Conservation (phyloP, 1,140 invertebrate genomes). For the Fragariocoptes setiger region DNA sequence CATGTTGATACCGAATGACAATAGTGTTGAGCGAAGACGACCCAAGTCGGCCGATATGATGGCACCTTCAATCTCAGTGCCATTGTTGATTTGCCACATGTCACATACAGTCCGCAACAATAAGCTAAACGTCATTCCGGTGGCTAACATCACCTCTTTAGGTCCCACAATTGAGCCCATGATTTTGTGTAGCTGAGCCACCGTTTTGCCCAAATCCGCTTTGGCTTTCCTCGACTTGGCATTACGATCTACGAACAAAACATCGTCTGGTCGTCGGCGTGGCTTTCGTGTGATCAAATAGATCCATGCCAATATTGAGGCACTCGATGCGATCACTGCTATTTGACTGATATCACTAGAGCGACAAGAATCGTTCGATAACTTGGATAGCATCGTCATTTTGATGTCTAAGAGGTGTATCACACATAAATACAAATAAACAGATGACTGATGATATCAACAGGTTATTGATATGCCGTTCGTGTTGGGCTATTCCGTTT, state of each 20-base stretch:
- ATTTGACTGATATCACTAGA: no score
- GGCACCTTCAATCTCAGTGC: constrained; percentile 68
- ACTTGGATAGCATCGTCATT: no score
- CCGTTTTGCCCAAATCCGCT: neutral
- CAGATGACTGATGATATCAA: no score
- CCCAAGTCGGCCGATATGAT: constrained; percentile 48
- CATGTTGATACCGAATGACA: constrained; percentile 15
- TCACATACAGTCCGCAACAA: constrained; percentile 67
- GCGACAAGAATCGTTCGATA: no score
- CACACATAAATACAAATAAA: no score
- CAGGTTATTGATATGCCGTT: no score
- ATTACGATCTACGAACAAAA: neutral
- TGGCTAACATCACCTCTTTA: neutral
- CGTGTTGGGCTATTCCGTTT: no score
- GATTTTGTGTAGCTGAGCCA: neutral
- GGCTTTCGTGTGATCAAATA: neutral
- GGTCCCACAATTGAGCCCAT: constrained; percentile 1
- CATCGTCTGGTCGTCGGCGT: neutral
- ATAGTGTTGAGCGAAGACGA: constrained; percentile 1
- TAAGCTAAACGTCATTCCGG: constrained; percentile 34
- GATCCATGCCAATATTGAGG: neutral
- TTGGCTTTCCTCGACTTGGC: neutral
- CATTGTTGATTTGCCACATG: constrained; percentile 80
- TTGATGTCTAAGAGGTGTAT: no score
- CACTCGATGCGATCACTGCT: neutral